These are phyloP conservation scores for Malurus leucopterus DNA, from an alignment of 2,797 vertebrate species.

Conservation along the genomic window DNA sequence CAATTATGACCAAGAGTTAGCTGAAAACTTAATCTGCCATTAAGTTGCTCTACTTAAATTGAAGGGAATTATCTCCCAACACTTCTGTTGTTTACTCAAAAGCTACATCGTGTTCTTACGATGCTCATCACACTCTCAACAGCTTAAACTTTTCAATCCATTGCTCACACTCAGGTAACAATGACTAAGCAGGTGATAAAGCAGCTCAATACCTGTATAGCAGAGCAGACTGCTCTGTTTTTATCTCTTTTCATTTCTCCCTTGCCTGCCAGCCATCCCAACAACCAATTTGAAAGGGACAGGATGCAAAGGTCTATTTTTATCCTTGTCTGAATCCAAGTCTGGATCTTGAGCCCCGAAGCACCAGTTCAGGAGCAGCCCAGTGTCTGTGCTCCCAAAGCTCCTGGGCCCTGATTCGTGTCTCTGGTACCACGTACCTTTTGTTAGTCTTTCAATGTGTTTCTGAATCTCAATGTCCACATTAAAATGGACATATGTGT, in stretches of 20 bases:
- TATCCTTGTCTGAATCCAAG: neutral
- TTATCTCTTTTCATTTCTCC: neutral
- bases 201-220: neutral
- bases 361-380: neutral
- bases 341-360: neutral
- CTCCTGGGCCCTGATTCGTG: neutral
- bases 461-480: constrained; percentile 96
- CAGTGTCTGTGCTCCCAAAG: neutral
- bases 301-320: constrained; percentile 1
- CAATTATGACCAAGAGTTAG: neutral
- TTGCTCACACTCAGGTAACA: neutral
- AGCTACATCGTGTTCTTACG: neutral
- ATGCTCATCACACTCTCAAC: neutral
- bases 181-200: neutral
- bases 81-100: neutral
- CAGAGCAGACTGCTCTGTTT: neutral
- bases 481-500: constrained; percentile 92
- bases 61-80: neutral
- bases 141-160: neutral
- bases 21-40: neutral
- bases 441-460: constrained; percentile 92
- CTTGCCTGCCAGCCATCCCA: neutral
- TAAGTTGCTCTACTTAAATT: neutral
- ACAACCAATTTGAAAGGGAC: neutral
- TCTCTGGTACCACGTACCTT: constrained; percentile 77